phyloP scores from a whole-genome alignment of 2,113 vertebrate species.

The Tragelaphus buxtoni region DNA sequence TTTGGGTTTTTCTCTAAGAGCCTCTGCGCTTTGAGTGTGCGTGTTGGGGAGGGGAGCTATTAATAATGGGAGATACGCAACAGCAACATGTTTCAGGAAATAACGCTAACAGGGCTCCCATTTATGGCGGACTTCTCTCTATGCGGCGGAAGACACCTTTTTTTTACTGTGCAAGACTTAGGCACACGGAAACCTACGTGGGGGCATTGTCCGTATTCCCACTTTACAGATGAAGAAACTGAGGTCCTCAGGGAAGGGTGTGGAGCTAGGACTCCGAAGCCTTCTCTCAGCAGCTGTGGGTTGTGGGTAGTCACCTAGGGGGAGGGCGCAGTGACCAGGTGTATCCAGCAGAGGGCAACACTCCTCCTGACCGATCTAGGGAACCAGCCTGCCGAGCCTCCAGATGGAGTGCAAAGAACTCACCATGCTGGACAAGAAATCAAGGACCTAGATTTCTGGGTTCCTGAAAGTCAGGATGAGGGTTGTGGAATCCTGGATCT shows the following conservation, averaged over 20 bases:
- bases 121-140: neutral
- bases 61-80: accelerated
- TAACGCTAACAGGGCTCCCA: neutral
- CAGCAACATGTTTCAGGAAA: neutral
- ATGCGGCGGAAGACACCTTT: neutral
- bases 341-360: neutral
- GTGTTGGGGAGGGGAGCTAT: neutral
- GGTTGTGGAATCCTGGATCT: neutral
- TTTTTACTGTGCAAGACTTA: accelerated
- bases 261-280: neutral
- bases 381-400: accelerated
- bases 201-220: no score
- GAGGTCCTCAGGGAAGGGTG: neutral
- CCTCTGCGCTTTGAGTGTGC: neutral
- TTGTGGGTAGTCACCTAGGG: neutral
- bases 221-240: neutral
- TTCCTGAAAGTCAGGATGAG: neutral
- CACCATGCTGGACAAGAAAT: neutral
- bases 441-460: neutral
- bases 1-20: neutral
- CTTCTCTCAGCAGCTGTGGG: neutral
- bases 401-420: neutral
- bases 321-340: neutral
- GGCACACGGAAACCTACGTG: accelerated
- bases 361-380: neutral